phyloP scores from a whole-genome alignment of 1,140 invertebrate genomes.

The Drosophila ananassae region DNA sequence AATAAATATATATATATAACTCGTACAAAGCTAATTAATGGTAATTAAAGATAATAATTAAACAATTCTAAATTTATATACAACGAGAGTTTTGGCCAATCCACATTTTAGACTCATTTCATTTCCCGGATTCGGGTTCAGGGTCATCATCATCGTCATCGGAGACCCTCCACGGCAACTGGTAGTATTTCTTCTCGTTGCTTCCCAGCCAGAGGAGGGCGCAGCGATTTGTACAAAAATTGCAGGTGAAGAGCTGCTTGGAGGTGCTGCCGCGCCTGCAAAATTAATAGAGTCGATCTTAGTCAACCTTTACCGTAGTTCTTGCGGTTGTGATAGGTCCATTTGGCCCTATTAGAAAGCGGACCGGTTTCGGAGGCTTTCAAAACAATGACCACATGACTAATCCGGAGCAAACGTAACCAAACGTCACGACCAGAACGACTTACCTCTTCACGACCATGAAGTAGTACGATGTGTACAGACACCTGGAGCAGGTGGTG shows the following conservation, averaged over 20 bases:
- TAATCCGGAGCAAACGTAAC: slow-evolving; percentile 4
- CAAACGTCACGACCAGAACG: not conserved
- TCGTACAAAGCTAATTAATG: slow-evolving; percentile 61
- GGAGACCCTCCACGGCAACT: slow-evolving; percentile 67
- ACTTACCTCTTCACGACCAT: slow-evolving; percentile 80
- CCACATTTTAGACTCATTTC: not conserved
- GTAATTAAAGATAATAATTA: slow-evolving; percentile 54
- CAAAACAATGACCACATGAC: slow-evolving; percentile 43
- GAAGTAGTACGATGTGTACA: slow-evolving; percentile 82
- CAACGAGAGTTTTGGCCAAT: not conserved
- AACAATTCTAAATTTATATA: slow-evolving; percentile 48
- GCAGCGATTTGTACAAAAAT: slow-evolving; percentile 75
- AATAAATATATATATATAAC: slow-evolving; percentile 52
- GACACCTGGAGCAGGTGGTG: slow-evolving; percentile 64
- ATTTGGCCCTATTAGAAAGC: slow-evolving; percentile 19
- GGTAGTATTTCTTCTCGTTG: slow-evolving; percentile 74
- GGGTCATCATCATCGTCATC: slow-evolving; percentile 53
- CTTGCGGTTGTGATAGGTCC: slow-evolving; percentile 50
- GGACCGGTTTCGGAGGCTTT: slow-evolving; percentile 24
- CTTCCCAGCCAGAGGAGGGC: slow-evolving; percentile 60
- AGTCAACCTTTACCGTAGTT: slow-evolving; percentile 26
- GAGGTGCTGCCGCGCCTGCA: slow-evolving; percentile 72
- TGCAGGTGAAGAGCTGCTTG: slow-evolving; percentile 78
- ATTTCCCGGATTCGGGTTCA: slow-evolving; percentile 3
- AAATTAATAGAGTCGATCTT: not conserved